Evolutionary conservation across 35 echinoderm and acorn worm species (phyloP).

Genomic region (Nesometra sesokonis): DNA sequence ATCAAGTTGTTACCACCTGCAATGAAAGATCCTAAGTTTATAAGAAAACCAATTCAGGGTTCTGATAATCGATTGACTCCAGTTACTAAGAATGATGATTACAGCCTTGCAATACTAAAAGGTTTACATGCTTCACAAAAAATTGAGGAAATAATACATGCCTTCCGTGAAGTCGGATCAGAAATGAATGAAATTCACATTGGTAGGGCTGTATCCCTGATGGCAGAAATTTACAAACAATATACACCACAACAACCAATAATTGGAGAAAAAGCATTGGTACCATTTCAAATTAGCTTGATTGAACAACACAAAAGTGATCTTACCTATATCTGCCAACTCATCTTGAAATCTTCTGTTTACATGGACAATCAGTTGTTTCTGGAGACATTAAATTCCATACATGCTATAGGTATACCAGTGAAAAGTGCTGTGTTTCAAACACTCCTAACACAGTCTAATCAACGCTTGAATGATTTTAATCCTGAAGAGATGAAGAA

Average conservation of each 20-base stretch:
- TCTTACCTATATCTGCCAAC: not conserved
- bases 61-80: not conserved
- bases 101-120: not conserved
- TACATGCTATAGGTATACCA: not conserved
- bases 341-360: not conserved
- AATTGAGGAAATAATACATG: not conserved
- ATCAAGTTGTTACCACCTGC: not conserved
- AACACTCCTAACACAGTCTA: not conserved
- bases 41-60: not conserved
- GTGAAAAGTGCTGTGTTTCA: not conserved
- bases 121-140: not conserved
- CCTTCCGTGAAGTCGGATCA: not conserved
- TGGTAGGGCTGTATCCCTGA: not conserved
- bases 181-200: not conserved
- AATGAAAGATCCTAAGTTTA: not conserved
- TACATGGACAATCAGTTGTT: not conserved
- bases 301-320: not conserved
- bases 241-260: not conserved
- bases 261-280: not conserved
- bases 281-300: not conserved
- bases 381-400: not conserved
- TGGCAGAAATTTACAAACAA: not conserved
- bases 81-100: not conserved
- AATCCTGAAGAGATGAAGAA: not conserved
- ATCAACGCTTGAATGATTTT: not conserved